Evolutionary conservation across 1,140 invertebrate species (phyloP), one percentile per base, ranked within the genome.

Genomic region (Tyrophagus putrescentiae): DNA sequence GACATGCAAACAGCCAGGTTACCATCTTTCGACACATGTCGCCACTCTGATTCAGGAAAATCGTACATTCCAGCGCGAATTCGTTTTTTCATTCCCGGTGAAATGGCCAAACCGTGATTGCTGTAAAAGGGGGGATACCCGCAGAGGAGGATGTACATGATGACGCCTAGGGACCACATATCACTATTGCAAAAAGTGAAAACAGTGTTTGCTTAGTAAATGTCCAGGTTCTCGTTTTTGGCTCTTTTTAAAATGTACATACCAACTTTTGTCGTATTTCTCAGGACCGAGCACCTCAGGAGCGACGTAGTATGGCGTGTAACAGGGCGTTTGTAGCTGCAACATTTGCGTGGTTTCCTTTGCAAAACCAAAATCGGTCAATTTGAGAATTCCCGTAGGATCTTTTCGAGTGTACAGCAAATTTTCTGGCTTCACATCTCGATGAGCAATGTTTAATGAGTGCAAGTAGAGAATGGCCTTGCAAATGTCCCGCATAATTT

Each of bases 331-430:
- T 73, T 93, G 89, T 61, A 98, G 73, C 0, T 86, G 84, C 62
- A 87, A 84, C 62, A 84, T 82, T n/a, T 52, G 32, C 61, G 82
- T 75, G 0, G 84, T 91, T 74, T 95, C 88, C 73, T 98, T 98
- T n/a, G 95, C 95, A 78, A 98, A 98, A n/a, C 95, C 95, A 76
- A 98, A 98, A 75, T 98, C 95, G 34, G 93, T 98, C 64, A 98
- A 76, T 76, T 98, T 98, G 39, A 98, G 78, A 63, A 87, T 77
- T 29, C 85, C 90, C 56, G 73, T 68, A 32, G 70, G 57, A 61
- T 72, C 72, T 11, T 28, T 11, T 34, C 68, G 65, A 33, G 72
- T 70, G 65, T 77, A 79, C 7, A 80, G 66, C 45, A 81, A 69
- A 70, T 80, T 81, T 69, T 78, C 76, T 21, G 76, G 76, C 75